Evolutionary conservation across 2,888 invertebrate species (phyloP).

Genomic region (Vanessa cardui): DNA sequence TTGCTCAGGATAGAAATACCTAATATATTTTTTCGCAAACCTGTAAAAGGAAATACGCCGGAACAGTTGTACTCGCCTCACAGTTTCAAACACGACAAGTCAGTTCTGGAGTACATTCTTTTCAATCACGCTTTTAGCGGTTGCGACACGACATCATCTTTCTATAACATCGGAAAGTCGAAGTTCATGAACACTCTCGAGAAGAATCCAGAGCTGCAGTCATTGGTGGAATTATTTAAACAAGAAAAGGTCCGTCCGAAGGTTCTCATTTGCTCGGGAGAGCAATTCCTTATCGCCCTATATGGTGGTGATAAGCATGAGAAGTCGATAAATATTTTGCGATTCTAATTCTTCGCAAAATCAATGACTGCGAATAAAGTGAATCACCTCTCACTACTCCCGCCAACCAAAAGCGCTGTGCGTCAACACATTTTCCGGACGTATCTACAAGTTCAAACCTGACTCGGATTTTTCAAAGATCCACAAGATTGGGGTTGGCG

Average conservation of each 20-base stretch:
- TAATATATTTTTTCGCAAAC: slow-evolving; percentile 47
- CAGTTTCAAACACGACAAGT: too few relatives aligned
- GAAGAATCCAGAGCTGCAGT: not conserved
- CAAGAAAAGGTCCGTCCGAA: not conserved
- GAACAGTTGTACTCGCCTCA: slow-evolving; percentile 49
- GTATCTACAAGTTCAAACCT: not conserved
- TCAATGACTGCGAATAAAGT: not conserved
- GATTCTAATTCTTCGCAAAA: too few relatives aligned
- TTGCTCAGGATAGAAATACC: slow-evolving; percentile 52
- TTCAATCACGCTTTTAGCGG: slow-evolving; percentile 47
- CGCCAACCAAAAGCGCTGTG: not conserved
- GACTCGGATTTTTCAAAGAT: not conserved
- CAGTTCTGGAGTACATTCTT: slow-evolving; percentile 36
- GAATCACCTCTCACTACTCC: slow-evolving; percentile 1
- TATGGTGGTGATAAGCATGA: not conserved
- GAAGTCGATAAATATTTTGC: not conserved
- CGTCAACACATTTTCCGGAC: not conserved
- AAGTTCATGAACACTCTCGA: not conserved
- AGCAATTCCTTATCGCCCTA: not conserved
- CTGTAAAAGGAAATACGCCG: slow-evolving; percentile 54
- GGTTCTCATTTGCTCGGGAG: not conserved
- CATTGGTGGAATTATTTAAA: not conserved
- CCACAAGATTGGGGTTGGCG: not conserved
- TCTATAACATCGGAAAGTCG: not conserved
- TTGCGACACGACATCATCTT: slow-evolving; percentile 12